These are phyloP conservation scores for Lampris incognitus DNA, from an alignment of 2,113 vertebrate species.

Conservation along the genomic window DNA sequence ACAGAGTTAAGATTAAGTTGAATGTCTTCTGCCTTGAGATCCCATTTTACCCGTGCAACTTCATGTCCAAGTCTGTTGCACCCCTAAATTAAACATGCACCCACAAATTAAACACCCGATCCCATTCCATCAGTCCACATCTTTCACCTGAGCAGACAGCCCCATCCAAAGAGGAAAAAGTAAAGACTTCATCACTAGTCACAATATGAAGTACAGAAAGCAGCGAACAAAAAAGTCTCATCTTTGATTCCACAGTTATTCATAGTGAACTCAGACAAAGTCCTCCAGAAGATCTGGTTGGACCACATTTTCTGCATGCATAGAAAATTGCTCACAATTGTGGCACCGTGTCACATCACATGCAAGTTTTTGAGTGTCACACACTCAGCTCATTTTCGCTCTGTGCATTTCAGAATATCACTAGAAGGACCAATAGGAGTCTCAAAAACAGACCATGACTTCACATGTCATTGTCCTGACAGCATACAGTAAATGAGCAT, in stretches of 20 bases:
- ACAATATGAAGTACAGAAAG: neutral
- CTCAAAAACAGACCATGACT: too few species aligned
- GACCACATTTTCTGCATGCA: slow-evolving; percentile 4
- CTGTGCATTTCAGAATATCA: too few species aligned
- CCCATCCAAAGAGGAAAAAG: neutral
- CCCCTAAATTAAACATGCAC: too few species aligned
- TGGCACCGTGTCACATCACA: neutral
- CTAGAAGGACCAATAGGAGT: too few species aligned
- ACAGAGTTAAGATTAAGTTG: too few species aligned
- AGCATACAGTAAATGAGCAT: neutral
- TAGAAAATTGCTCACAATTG: neutral
- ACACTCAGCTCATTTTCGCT: neutral
- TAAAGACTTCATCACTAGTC: neutral
- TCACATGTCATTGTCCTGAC: neutral
- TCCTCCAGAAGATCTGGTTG: neutral
- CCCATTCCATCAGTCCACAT: too few species aligned
- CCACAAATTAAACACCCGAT: too few species aligned
- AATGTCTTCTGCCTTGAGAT: too few species aligned
- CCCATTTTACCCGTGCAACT: too few species aligned
- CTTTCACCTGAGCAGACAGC: neutral
- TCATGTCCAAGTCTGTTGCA: too few species aligned
- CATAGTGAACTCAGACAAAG: neutral
- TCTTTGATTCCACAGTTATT: neutral
- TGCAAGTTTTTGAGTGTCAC: neutral
- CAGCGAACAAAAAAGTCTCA: neutral